Percentiles rank a stretch among this genome's conserved stretches.
Conservation (phyloP, 2,797 vertebrate genomes). For the Pseudomugil tenellus region DNA sequence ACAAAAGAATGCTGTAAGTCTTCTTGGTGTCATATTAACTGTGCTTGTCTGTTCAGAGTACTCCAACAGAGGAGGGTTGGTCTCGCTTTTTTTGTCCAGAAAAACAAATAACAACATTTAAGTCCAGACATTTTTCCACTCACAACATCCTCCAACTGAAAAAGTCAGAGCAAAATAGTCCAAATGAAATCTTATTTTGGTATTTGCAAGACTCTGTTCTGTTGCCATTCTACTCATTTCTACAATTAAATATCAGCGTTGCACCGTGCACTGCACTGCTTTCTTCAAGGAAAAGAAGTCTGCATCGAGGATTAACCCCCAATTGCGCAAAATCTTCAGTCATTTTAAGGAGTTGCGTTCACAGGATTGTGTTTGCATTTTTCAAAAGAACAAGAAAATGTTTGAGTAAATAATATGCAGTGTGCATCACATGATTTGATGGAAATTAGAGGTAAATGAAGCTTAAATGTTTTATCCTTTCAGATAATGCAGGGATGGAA, state of each 20-base stretch:
- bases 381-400: background rate
- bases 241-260: constrained; percentile 6
- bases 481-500: background rate
- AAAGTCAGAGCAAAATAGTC: constrained; percentile 16
- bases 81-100: constrained; percentile 8
- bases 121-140: background rate
- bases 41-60: constrained; percentile 48
- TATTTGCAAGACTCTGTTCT: constrained; percentile 30
- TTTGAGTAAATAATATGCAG: constrained; percentile 27
- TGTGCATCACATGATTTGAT: constrained; percentile 20
- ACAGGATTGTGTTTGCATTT: background rate
- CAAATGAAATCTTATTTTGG: constrained; percentile 35
- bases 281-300: constrained; percentile 8
- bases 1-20: constrained; percentile 75
- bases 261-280: constrained; percentile 6
- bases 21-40: constrained; percentile 27
- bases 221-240: constrained; percentile 18
- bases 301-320: constrained; percentile 1
- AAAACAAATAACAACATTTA: constrained; percentile 17
- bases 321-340: no score
- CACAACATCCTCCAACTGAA: background rate
- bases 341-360: no score
- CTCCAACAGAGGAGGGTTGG: constrained; percentile 11
- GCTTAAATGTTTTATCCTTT: constrained; percentile 13
- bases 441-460: constrained; percentile 6